These are phyloP conservation scores for Hydroisotoma schaefferi DNA, from an alignment of 2,888 invertebrate genomes.

Conservation along the genomic window DNA sequence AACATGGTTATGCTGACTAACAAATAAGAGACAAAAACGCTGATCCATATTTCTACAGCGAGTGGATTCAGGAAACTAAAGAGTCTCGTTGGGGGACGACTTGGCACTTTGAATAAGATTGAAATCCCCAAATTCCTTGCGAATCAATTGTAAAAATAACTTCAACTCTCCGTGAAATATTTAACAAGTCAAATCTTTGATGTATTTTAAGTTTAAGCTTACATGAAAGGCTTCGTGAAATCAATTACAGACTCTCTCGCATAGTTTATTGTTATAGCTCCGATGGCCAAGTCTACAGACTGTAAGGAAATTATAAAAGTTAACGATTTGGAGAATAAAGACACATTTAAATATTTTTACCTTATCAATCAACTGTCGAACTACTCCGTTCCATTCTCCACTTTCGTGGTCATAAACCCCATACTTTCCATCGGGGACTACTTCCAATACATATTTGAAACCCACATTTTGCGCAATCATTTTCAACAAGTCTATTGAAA, in stretches of 20 bases:
- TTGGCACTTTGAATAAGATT: constrained; percentile 77
- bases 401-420: constrained; percentile 82
- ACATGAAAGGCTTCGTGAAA: constrained; percentile 96
- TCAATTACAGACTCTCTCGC: constrained; percentile 80
- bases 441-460: constrained; percentile 77
- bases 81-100: constrained; percentile 59
- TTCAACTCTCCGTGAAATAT: not conserved
- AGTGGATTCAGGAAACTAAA: constrained; percentile 96
- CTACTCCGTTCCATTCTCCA: constrained; percentile 87
- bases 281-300: constrained; percentile 88
- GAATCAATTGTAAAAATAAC: not conserved
- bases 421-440: constrained; percentile 85
- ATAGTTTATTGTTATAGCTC: constrained; percentile 82
- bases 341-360: constrained; percentile 21
- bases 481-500: constrained; percentile 82
- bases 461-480: constrained; percentile 78
- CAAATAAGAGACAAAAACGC: constrained; percentile 69
- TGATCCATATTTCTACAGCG: constrained; percentile 94
- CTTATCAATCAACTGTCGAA: constrained; percentile 67
- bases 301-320: constrained; percentile 56
- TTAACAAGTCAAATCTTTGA: not conserved
- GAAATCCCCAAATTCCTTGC: constrained; percentile 87
- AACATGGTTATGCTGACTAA: constrained; percentile 62
- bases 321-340: not conserved
- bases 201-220: constrained; percentile 5